Percentiles rank a stretch among this genome's conserved stretches.
These are phyloP conservation scores for Python bivittatus DNA, from an alignment of 2,113 vertebrate genomes.

Conservation along the genomic window DNA sequence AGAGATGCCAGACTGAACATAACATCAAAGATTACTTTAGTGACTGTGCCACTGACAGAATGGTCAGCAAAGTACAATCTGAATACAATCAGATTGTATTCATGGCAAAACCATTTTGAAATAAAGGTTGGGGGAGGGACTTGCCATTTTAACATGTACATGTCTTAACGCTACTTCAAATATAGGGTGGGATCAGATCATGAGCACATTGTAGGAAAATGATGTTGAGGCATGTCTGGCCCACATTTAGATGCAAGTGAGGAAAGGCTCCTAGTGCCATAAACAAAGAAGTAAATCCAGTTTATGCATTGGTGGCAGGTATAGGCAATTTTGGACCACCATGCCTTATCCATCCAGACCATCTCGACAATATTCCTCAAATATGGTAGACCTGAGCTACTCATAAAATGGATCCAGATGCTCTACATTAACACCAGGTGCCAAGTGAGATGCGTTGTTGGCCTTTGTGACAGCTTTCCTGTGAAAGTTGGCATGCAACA, in stretches of 20 bases:
- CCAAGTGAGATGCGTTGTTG: too few relatives aligned
- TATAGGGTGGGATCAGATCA: neutral
- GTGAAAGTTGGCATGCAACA: too few relatives aligned
- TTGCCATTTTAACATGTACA: neutral
- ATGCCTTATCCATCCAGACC: neutral
- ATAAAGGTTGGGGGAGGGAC: neutral
- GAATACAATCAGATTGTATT: neutral
- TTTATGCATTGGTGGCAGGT: neutral
- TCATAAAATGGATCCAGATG: too few relatives aligned
- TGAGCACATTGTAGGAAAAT: neutral
- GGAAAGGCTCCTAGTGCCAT: neutral
- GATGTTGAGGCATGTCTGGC: neutral
- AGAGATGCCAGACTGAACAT: neutral
- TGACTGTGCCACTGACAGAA: neutral
- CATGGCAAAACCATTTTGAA: neutral
- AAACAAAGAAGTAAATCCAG: neutral
- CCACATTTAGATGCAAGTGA: neutral
- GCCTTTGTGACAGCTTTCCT: too few relatives aligned
- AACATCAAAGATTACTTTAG: neutral
- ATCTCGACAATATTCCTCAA: too few relatives aligned
- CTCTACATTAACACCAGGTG: too few relatives aligned
- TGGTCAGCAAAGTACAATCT: neutral
- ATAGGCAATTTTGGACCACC: neutral
- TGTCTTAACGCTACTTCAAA: neutral
- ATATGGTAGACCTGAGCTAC: too few relatives aligned